A percentile compares a stretch with the other conserved stretches of the same genome.
Evolutionary conservation across 2,113 vertebrate genomes (phyloP).

Genomic region (Eira barbara): DNA sequence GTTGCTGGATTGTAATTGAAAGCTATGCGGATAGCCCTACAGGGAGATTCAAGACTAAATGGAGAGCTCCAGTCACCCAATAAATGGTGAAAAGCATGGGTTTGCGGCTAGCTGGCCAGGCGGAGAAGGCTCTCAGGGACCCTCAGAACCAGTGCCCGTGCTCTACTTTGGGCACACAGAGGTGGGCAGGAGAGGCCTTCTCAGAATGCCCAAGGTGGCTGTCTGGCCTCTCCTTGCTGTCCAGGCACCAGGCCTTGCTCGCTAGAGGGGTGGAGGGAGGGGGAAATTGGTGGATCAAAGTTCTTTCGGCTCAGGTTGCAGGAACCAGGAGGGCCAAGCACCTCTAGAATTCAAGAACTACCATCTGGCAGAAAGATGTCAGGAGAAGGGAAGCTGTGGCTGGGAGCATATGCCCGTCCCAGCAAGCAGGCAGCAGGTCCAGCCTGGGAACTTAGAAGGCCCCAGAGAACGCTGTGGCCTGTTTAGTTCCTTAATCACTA

Average conservation of each 20-base stretch:
- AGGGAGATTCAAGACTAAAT: neutral
- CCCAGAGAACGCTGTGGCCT: neutral
- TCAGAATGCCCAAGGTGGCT: rapidly evolving
- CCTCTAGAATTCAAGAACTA: neutral
- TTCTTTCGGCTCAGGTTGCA: conserved; percentile 28
- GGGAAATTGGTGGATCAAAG: neutral
- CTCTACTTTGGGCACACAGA: neutral
- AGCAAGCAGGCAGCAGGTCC: neutral
- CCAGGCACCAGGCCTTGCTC: neutral
- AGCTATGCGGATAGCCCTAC: neutral
- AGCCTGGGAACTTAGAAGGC: neutral
- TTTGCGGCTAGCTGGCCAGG: neutral
- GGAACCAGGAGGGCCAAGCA: neutral
- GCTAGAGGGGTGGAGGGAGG: neutral
- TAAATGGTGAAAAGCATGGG: neutral
- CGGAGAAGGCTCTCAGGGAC: neutral
- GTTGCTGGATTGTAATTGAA: conserved; percentile 41
- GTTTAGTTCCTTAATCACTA: neutral
- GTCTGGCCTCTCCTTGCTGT: neutral
- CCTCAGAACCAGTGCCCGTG: rapidly evolving
- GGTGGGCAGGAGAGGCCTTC: rapidly evolving
- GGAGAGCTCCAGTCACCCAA: rapidly evolving
- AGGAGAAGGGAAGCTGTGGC: neutral
- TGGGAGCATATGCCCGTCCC: neutral
- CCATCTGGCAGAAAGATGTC: conserved; percentile 66